Base-by-base conservation (phyloP, 2,888 invertebrate species). In the Caenorhabditis becei region DNA sequence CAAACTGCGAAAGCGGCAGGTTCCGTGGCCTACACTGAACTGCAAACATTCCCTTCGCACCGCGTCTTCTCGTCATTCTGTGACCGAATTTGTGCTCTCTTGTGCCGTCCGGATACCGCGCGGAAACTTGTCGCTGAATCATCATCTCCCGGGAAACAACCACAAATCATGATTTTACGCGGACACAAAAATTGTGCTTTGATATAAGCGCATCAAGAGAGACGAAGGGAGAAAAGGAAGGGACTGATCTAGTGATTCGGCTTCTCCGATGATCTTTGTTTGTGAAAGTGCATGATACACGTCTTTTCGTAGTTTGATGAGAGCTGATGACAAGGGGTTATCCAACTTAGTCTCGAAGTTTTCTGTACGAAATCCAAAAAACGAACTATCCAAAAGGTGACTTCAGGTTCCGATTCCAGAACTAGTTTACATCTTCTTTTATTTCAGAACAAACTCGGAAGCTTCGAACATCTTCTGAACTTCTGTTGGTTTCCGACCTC, bases 71-170 rank as follows among this genome's bases (percentile, higher is more conserved):
- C 74, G 74, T 74, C 74, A 74, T 59, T 74, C 63, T 74, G 74
- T 74, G 74, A 74, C 74, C 59, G 26, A 66, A 59, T 74, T 66
- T 74, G 74, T 74, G 74, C 66, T 65, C 74, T 26, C 47, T 24
- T 23, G 32, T 47, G n/a, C 72, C 74, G 74, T 66, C 65, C 74
- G 74, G 74, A 74, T 58, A 24, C 72, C 72, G 63, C 63, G 72
- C 63, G 58, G 72, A 62, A 71, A 70, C 70, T 49, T 47, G 70
- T 37, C 56, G 56, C 37, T 66, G 66, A 74, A 58, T 74, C 65
- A 74, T 59, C 49, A 32, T 32, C 32, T 32, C 26, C 24, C 23
- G 37, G 2, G 56, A 28, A 51, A 47, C 28, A 54, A 65, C 59
- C 66, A 74, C 37, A 74, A 74, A 74, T 66, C 74, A 74, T 58